Conservation (phyloP, 2,797 vertebrate genomes). For the Microctenopoma stevenorrisi region DNA sequence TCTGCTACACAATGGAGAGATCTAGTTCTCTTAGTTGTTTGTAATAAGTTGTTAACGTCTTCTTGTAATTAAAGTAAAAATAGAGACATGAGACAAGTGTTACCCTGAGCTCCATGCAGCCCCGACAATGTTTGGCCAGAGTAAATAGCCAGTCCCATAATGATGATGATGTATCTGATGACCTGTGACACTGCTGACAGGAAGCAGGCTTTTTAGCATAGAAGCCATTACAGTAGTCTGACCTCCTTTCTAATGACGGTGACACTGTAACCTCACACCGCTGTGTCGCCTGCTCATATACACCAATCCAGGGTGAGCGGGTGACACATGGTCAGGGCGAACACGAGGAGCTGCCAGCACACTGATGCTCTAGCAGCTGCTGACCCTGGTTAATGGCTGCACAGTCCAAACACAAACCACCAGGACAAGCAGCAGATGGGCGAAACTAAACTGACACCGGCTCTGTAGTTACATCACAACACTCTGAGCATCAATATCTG, state of each 20-base stretch:
- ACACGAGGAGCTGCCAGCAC: slow-evolving; percentile 66
- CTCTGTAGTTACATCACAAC: slow-evolving; percentile 14
- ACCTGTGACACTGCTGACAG: slow-evolving; percentile 69
- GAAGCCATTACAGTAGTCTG: slow-evolving; percentile 66
- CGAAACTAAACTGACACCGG: slow-evolving; percentile 28
- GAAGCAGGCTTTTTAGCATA: slow-evolving; percentile 67
- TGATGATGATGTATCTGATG: slow-evolving; percentile 50
- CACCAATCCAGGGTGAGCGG: slow-evolving; percentile 58
- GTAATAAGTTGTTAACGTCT: slow-evolving; percentile 29
- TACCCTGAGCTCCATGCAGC: slow-evolving; percentile 24
- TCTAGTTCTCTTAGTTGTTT: background rate
- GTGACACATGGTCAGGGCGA: slow-evolving; percentile 48
- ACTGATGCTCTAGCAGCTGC: slow-evolving; percentile 67
- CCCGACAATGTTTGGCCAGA: slow-evolving; percentile 42
- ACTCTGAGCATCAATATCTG: slow-evolving; percentile 35
- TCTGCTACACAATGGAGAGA: background rate
- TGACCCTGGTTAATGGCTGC: slow-evolving; percentile 70
- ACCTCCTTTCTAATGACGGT: slow-evolving; percentile 65
- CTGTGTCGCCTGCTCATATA: slow-evolving; percentile 61
- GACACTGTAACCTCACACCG: slow-evolving; percentile 49
- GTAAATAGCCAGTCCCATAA: slow-evolving; percentile 80
- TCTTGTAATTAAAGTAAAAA: slow-evolving; percentile 49
- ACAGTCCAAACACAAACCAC: slow-evolving; percentile 15
- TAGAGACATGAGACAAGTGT: slow-evolving; percentile 26
- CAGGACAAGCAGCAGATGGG: slow-evolving; percentile 32